These are phyloP conservation scores for Trididemnum nubilum DNA, from an alignment of 23 tunicate species.

Conservation along the genomic window DNA sequence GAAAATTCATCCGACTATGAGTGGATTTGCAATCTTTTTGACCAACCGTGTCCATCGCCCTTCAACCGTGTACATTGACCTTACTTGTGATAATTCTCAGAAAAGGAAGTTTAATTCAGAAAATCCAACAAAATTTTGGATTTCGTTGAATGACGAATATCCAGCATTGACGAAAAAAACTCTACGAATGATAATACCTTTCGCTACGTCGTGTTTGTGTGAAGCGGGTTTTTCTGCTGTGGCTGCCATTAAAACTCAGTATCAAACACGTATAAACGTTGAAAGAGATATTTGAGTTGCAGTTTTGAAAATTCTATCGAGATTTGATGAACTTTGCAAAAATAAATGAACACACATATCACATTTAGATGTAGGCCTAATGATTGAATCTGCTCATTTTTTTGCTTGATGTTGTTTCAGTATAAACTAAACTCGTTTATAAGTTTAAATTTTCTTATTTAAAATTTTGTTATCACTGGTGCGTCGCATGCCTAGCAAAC, in stretches of 20 bases:
- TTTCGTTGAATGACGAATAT: conserved; percentile 31
- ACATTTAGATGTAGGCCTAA: conserved; percentile 9
- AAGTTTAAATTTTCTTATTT: conserved; percentile 4
- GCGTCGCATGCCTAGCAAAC: conserved; percentile 23
- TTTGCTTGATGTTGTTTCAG: not conserved
- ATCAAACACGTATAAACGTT: conserved; percentile 40
- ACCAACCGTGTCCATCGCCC: conserved; percentile 30
- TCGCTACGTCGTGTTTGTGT: conserved; percentile 37
- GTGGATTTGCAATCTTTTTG: conserved; percentile 29
- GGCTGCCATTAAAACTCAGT: conserved; percentile 27
- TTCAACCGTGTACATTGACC: conserved; percentile 37
- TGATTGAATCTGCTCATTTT: not conserved
- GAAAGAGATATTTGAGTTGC: conserved; percentile 34
- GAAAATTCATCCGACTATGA: conserved; percentile 30
- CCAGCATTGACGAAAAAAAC: conserved; percentile 36
- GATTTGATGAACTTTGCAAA: conserved; percentile 34
- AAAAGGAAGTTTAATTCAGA: conserved; percentile 38
- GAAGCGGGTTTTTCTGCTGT: conserved; percentile 38
- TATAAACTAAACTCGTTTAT: conserved; percentile 3
- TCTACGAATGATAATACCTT: conserved; percentile 19
- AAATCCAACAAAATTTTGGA: conserved; percentile 35
- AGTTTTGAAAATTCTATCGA: conserved; percentile 27
- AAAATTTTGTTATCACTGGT: conserved; percentile 20
- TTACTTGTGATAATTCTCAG: conserved; percentile 30
- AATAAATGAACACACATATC: conserved; percentile 30